These are phyloP conservation scores for Enteromius argenteus DNA, from an alignment of 2,797 vertebrate genomes.

Conservation along the genomic window DNA sequence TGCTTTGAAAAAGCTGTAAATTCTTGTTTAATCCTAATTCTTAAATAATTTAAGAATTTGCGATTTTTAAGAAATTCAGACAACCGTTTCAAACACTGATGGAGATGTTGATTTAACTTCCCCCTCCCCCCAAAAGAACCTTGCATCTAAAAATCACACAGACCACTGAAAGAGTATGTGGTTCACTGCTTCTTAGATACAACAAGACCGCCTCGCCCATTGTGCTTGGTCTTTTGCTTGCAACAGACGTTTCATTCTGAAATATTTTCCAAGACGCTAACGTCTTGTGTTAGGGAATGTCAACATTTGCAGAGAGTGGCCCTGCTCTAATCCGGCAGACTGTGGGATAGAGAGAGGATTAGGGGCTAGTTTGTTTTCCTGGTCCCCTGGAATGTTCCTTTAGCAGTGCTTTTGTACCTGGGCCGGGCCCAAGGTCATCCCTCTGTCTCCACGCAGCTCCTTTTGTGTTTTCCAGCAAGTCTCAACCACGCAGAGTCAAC, in stretches of 20 bases:
- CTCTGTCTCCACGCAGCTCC: slow-evolving; percentile 55
- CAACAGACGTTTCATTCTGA: slow-evolving; percentile 54
- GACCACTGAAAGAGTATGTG: slow-evolving; percentile 41
- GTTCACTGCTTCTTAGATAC: slow-evolving; percentile 45
- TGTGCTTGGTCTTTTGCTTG: slow-evolving; percentile 40
- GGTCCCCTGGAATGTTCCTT: slow-evolving; percentile 62
- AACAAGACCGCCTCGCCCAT: slow-evolving; percentile 23
- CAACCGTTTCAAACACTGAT: not conserved
- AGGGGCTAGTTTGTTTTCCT: slow-evolving; percentile 60
- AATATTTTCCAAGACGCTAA: slow-evolving; percentile 58
- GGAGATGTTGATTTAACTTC: slow-evolving; percentile 13
- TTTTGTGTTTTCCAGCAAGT: slow-evolving; percentile 60
- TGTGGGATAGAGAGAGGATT: slow-evolving; percentile 61
- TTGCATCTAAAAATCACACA: slow-evolving; percentile 42
- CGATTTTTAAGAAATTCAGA: not conserved
- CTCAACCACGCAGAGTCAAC: slow-evolving; percentile 63
- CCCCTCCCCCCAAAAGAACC: not conserved
- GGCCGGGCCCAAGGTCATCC: slow-evolving; percentile 56
- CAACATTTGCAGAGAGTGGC: slow-evolving; percentile 62
- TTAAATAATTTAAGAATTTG: not conserved
- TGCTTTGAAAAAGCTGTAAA: not conserved
- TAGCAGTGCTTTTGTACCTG: slow-evolving; percentile 58
- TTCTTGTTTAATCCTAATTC: not conserved
- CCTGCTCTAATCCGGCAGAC: slow-evolving; percentile 61
- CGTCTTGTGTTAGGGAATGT: slow-evolving; percentile 56